A percentile compares a stretch with the other conserved stretches of the same genome.
Conservation (phyloP, 2,797 vertebrate genomes). For the Rhabdophis nuchalis region DNA sequence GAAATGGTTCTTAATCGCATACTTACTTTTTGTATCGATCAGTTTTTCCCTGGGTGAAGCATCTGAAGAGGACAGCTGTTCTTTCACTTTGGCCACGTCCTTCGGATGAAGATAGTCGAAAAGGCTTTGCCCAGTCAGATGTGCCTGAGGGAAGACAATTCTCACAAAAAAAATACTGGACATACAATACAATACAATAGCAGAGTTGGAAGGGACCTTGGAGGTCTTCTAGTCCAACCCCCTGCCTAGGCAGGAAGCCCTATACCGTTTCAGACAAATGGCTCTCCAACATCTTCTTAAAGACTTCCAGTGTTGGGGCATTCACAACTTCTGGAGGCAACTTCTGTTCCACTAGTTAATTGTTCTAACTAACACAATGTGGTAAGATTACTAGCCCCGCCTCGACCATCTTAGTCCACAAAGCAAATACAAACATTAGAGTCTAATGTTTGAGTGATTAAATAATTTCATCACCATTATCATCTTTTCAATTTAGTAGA, state of each 20-base stretch:
- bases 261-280: too few species aligned
- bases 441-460: neutral
- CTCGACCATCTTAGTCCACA: neutral
- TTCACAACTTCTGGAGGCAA: too few species aligned
- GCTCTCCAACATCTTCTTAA: too few species aligned
- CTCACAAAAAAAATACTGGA: too few species aligned
- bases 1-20: neutral
- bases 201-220: too few species aligned
- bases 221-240: too few species aligned
- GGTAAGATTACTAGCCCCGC: constrained; percentile 14
- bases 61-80: constrained; percentile 89
- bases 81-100: constrained; percentile 96
- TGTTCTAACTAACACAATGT: too few species aligned
- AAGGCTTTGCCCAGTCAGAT: constrained; percentile 89
- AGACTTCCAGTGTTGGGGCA: too few species aligned
- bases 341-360: too few species aligned
- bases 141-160: constrained; percentile 73
- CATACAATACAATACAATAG: too few species aligned
- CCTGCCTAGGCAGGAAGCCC: too few species aligned
- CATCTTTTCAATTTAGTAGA: neutral
- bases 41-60: constrained; percentile 84
- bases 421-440: neutral
- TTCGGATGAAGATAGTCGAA: constrained; percentile 96
- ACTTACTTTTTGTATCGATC: constrained; percentile 89
- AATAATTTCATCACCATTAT: neutral